Evolutionary conservation across 2,113 vertebrate species (phyloP).

Genomic region (Saccopteryx leptura): DNA sequence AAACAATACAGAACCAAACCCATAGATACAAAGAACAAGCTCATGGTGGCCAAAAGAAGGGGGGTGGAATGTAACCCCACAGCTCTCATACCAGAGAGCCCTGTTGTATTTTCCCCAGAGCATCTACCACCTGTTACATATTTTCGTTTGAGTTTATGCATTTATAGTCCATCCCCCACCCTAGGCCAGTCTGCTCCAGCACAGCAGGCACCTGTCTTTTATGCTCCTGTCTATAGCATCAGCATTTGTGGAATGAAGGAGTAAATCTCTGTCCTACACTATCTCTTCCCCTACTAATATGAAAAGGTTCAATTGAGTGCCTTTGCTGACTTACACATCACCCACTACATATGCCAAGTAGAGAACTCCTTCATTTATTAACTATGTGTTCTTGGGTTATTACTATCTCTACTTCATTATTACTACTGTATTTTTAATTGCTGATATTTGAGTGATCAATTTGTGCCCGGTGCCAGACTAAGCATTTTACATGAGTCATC

Average conservation of each 20-base stretch:
- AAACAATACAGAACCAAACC: background rate
- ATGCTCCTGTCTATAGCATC: background rate
- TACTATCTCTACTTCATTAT: background rate
- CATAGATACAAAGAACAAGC: background rate
- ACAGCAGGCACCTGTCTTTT: background rate
- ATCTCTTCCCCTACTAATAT: background rate
- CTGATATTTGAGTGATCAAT: background rate
- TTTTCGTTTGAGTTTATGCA: background rate
- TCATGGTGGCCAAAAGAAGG: background rate
- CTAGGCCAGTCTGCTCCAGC: background rate
- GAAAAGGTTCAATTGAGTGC: slow-evolving; percentile 6
- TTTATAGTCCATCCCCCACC: background rate
- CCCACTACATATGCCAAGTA: background rate
- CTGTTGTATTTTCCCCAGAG: background rate
- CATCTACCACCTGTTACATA: background rate
- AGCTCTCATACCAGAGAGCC: background rate
- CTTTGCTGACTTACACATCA: background rate
- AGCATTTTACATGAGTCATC: background rate
- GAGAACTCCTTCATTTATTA: slow-evolving; percentile 15
- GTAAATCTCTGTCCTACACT: background rate
- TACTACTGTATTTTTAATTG: slow-evolving; percentile 19
- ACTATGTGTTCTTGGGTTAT: background rate
- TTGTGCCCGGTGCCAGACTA: background rate
- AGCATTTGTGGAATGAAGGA: background rate
- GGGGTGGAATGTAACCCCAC: background rate